A percentile compares a stretch with the other conserved stretches of the same genome.
These are phyloP conservation scores for Oryctes rhinoceros DNA, from an alignment of 1,140 invertebrate genomes.

Conservation along the genomic window DNA sequence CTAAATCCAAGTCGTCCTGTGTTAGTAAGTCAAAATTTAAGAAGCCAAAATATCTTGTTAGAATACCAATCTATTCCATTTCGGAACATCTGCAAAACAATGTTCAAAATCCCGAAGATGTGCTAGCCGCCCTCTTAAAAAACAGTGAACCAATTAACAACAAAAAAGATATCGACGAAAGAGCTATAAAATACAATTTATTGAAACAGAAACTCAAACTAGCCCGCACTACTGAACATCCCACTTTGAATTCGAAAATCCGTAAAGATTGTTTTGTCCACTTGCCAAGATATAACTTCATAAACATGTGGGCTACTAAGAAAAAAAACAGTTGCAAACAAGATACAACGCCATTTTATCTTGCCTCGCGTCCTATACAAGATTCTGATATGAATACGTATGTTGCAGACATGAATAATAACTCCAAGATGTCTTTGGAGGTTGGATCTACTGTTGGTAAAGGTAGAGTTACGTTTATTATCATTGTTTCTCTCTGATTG, in stretches of 20 bases:
- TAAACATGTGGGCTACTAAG: background rate
- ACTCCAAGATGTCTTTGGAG: too few relatives aligned
- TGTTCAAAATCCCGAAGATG: background rate
- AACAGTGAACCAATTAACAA: background rate
- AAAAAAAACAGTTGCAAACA: too few relatives aligned
- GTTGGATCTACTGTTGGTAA: too few relatives aligned
- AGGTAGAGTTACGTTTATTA: too few relatives aligned
- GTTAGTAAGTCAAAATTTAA: background rate
- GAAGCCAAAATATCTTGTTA: background rate
- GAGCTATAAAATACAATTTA: background rate
- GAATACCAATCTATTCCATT: background rate
- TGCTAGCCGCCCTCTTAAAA: background rate
- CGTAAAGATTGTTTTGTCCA: too few relatives aligned
- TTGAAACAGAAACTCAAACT: background rate
- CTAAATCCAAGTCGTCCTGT: too few relatives aligned
- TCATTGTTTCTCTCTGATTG: too few relatives aligned
- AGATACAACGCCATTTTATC: too few relatives aligned
- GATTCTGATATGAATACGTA: background rate
- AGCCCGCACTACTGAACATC: too few relatives aligned
- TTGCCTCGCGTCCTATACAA: background rate
- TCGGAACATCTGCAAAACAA: background rate
- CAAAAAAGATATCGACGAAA: slow-evolving; percentile 7
- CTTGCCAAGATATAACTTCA: too few relatives aligned
- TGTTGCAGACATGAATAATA: slow-evolving; percentile 2
- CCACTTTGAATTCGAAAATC: too few relatives aligned